These are phyloP conservation scores for Penaeus indicus DNA, from an alignment of 1,140 invertebrate genomes.

Conservation along the genomic window DNA sequence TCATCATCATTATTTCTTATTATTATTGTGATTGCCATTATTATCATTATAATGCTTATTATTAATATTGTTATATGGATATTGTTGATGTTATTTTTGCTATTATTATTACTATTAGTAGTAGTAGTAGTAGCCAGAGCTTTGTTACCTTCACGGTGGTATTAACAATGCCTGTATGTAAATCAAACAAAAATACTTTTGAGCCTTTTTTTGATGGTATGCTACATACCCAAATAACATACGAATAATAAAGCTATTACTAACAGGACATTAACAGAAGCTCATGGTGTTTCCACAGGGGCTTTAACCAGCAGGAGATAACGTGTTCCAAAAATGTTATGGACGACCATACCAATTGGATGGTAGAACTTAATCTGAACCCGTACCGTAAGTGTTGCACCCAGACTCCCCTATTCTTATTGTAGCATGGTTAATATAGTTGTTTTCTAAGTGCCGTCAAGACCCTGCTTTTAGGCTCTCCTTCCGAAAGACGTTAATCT, in stretches of 20 bases:
- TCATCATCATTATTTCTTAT: neutral
- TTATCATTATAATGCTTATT: neutral
- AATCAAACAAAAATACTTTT: too few relatives aligned
- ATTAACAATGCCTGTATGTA: too few relatives aligned
- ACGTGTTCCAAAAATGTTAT: slow-evolving; percentile 43
- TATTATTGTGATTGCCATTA: neutral
- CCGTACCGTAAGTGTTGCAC: slow-evolving; percentile 36
- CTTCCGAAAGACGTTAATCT: neutral
- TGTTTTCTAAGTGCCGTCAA: too few relatives aligned
- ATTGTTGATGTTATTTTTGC: too few relatives aligned
- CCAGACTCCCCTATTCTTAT: slow-evolving; percentile 66
- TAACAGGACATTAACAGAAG: too few relatives aligned
- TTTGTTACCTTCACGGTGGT: neutral
- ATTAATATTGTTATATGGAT: neutral
- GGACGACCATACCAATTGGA: slow-evolving; percentile 45
- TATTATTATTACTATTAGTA: neutral
- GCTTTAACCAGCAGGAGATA: slow-evolving; percentile 44
- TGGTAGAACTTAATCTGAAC: slow-evolving; percentile 44
- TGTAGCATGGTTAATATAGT: too few relatives aligned
- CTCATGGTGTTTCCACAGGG: slow-evolving; percentile 29
- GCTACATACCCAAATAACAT: too few relatives aligned
- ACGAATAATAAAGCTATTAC: too few relatives aligned
- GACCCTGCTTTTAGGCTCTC: too few relatives aligned
- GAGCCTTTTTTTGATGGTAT: too few relatives aligned
- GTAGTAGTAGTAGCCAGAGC: neutral